Base-by-base conservation (phyloP, 1,140 invertebrate species). In the Diorhabda elongata region DNA sequence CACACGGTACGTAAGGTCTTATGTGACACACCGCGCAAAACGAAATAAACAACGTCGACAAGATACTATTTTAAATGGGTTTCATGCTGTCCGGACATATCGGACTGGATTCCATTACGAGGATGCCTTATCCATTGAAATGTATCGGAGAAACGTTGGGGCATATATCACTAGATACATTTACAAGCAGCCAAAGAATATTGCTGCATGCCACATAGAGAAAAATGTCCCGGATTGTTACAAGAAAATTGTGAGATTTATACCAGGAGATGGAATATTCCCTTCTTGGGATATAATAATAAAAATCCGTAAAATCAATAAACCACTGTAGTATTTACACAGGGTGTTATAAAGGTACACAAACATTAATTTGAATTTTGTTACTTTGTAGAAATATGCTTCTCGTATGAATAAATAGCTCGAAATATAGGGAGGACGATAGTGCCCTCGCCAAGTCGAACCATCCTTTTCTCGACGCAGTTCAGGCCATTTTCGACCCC, bases 41-140 rank as follows among this genome's bases (percentile, higher is more conserved):
- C 42, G 42, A 65, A 65, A 65, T 65, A 65, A 65, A 65, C 64
- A 65, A 65, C 64, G 47, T 65, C 64, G 56, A 65, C 64, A 65
- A 65, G 64, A 65, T 65, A 65, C 64, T 65, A 65, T 65, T 65
- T 65, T 65, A 65, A 65, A 65, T 65, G 64, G 64, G 64, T 65
- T 65, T 65, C 64, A 65, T 65, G 64, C 64, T 65, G 64, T 65
- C 61, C 47, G 64, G 47, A 65, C 64, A 65, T 65, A 65, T 65
- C 64, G 64, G 64, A 56, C 64, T 11, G 56, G 64, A 65, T 65
- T 65, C 64, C 64, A 65, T 65, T 65, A 65, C 64, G 64, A 65
- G 11, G 56, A 47, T 62, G 64, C 47, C 64, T 65, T 65, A 65
- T 65, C 64, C 64, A 65, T 58, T 57, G 64, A 65, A 65, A 65